A percentile compares a stretch with the other conserved stretches of the same genome.
phyloP scores from a whole-genome alignment of 2,113 vertebrate genomes.

The Seriola dumerili region DNA sequence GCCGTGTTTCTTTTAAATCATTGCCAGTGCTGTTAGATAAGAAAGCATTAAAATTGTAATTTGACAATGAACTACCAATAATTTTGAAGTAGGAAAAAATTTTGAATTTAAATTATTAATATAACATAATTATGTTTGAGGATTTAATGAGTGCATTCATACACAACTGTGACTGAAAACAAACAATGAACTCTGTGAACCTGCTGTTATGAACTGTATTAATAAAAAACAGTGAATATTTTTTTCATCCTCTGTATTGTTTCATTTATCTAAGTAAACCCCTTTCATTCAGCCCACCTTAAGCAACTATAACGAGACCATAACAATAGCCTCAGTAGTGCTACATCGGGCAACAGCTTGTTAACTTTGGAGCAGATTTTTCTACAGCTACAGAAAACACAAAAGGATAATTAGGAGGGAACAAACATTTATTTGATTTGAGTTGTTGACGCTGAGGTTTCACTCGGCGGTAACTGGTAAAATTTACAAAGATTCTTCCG shows the following conservation, averaged over 20 bases:
- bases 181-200: background rate
- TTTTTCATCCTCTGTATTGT: background rate
- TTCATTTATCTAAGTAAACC: background rate
- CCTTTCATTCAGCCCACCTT: background rate
- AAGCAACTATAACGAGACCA: background rate
- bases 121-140: background rate
- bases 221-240: background rate
- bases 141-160: background rate
- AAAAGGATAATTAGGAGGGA: background rate
- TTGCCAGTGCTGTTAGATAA: conserved; percentile 2
- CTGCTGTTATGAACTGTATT: background rate
- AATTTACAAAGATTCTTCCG: background rate
- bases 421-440: conserved; percentile 16
- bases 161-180: conserved; percentile 9
- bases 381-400: background rate
- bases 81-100: background rate
- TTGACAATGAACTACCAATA: background rate
- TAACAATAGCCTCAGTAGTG: background rate
- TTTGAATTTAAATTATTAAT: conserved; percentile 42
- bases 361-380: background rate
- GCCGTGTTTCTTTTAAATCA: conserved; percentile 8
- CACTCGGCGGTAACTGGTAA: background rate
- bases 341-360: conserved; percentile 8
- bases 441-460: background rate
- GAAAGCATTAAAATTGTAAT: background rate